Conservation (phyloP, 2,888 invertebrate species). For the Agrotis puta region DNA sequence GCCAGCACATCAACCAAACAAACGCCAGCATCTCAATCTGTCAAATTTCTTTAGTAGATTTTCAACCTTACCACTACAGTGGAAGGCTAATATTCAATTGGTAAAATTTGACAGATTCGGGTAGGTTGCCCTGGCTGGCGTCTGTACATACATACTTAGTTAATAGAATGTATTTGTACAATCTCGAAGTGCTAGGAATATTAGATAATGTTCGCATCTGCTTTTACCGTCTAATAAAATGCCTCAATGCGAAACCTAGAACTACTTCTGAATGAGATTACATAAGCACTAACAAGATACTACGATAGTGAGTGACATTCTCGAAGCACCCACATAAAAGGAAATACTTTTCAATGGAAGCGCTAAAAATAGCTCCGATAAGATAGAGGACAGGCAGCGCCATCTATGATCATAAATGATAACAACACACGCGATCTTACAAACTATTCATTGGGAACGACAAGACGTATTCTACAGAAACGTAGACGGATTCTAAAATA, state of each 20-base stretch:
- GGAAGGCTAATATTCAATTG: too few relatives aligned
- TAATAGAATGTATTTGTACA: too few relatives aligned
- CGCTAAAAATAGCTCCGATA: conserved; percentile 32
- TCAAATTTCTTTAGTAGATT: too few relatives aligned
- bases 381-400: conserved; percentile 25
- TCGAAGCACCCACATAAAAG: conserved; percentile 32
- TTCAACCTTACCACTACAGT: too few relatives aligned
- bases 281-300: conserved; percentile 12
- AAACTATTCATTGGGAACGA: background rate
- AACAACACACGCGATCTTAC: conserved; percentile 8
- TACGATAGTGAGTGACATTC: conserved; percentile 47
- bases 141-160: too few relatives aligned
- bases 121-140: too few relatives aligned
- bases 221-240: background rate
- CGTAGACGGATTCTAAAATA: background rate
- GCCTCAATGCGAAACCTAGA: background rate
- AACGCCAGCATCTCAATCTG: too few relatives aligned
- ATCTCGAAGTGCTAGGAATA: background rate
- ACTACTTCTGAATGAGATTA: conserved; percentile 11
- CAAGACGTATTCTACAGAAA: conserved; percentile 1
- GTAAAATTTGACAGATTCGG: too few relatives aligned
- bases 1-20: too few relatives aligned
- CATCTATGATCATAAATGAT: conserved; percentile 41
- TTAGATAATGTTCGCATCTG: too few relatives aligned
- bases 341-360: conserved; percentile 44